phyloP scores from a whole-genome alignment of 2,888 invertebrate genomes.

The Uloborus plumipes region DNA sequence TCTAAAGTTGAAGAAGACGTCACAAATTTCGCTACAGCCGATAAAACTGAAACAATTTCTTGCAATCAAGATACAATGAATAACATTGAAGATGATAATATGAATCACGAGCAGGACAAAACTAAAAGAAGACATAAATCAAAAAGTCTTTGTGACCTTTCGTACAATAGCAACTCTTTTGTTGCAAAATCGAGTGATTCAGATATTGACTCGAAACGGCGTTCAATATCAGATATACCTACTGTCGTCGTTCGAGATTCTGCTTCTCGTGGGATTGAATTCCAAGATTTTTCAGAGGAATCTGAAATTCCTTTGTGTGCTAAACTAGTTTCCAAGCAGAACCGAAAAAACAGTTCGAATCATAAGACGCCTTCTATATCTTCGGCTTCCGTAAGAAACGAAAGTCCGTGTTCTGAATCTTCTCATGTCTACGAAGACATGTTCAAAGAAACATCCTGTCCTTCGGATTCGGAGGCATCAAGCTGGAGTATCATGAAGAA shows the following conservation, averaged over 20 bases:
- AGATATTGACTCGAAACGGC: too few relatives aligned
- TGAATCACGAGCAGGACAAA: too few relatives aligned
- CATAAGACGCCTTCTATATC: slow-evolving; percentile 12
- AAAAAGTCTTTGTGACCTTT: slow-evolving; percentile 41
- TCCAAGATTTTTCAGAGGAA: slow-evolving; percentile 40
- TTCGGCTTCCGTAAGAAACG: slow-evolving; percentile 13
- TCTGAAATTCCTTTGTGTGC: slow-evolving; percentile 51
- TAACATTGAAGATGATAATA: too few relatives aligned
- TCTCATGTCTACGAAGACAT: slow-evolving; percentile 57
- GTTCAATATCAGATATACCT: not conserved
- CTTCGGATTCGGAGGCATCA: slow-evolving; percentile 49
- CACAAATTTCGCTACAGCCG: too few relatives aligned
- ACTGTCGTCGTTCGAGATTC: not conserved
- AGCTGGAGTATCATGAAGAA: slow-evolving; percentile 55
- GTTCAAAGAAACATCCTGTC: slow-evolving; percentile 53
- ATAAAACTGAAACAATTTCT: too few relatives aligned
- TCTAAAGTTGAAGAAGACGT: too few relatives aligned
- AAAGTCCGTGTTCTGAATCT: slow-evolving; percentile 27
- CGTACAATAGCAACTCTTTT: not conserved
- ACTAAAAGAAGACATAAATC: slow-evolving; percentile 15
- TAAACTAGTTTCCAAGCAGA: slow-evolving; percentile 46
- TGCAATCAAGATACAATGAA: too few relatives aligned
- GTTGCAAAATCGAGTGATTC: not conserved
- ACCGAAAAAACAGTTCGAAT: slow-evolving; percentile 3
- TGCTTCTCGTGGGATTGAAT: not conserved